A percentile compares a stretch with the other conserved stretches of the same genome.
phyloP scores from a whole-genome alignment of 2,113 vertebrate species.

The Microtus ochrogaster region DNA sequence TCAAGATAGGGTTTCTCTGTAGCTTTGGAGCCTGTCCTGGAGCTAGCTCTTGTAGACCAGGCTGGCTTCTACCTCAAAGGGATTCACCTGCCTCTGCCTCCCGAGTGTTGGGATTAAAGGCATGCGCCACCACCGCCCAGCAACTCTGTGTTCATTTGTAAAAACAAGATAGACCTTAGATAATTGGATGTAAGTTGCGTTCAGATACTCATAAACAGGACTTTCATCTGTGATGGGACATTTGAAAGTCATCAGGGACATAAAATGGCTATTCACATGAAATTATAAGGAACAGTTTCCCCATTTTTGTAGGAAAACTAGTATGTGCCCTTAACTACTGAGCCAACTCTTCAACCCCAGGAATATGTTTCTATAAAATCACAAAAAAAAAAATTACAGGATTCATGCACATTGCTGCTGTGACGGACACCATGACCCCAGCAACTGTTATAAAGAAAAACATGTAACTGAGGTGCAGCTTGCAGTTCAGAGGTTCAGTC shows the following conservation, averaged over 20 bases:
- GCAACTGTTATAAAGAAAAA: background rate
- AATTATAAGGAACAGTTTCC: background rate
- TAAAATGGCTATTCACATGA: background rate
- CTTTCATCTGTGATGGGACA: background rate
- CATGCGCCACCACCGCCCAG: too few relatives aligned
- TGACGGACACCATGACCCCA: background rate
- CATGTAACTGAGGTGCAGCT: background rate
- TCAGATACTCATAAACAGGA: background rate
- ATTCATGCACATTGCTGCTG: background rate
- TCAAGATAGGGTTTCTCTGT: too few relatives aligned
- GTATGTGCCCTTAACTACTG: background rate
- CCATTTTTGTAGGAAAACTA: background rate
- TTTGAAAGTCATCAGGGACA: slow-evolving; percentile 2
- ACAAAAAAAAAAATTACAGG: slow-evolving; percentile 31
- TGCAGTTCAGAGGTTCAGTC: background rate
- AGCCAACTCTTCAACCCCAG: background rate
- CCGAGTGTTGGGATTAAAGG: too few relatives aligned
- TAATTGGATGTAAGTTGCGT: background rate
- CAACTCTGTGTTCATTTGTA: background rate
- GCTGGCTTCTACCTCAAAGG: too few relatives aligned
- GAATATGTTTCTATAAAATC: background rate
- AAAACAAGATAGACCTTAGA: background rate
- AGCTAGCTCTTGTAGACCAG: too few relatives aligned
- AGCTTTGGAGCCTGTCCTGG: too few relatives aligned
- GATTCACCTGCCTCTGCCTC: too few relatives aligned